Base-by-base conservation (phyloP, 1,140 invertebrate genomes). In the Chymomyza costata region DNA sequence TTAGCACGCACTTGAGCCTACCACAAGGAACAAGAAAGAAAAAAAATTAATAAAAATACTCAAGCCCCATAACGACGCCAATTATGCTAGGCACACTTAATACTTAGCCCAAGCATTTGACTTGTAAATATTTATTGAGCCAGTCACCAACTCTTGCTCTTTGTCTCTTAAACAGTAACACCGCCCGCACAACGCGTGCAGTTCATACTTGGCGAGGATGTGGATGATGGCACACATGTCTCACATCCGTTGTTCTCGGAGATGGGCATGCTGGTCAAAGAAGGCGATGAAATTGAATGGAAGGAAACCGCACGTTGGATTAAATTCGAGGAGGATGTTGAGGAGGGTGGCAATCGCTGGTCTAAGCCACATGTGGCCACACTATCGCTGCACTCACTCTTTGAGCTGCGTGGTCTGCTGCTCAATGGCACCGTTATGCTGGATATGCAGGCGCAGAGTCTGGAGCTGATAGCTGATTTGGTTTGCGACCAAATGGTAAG, bases 221-320 rank as follows among this genome's bases (percentile, higher is more conserved):
- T 93, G 38, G 94, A 95, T 73, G 94, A 97, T 86, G 93, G 91
- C 21, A 92, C 90, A 18, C 91, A 93, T 71, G 92, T 93, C 87
- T 91, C 92, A 14, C 94, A 95, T 87, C 94, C 94, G 1, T 87
- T 96, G 8, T 99, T 99, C 88, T 97, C 95, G 46, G 96, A 99
- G 88, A 96, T 98, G 95, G 95, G 95, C 71, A 96, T 97, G 82
- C 89, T 98, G 53, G 91, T 94, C 44, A 90, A 90, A 64, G 93
- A 94, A 31, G 94, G 95, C 48, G 94, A 94, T 47, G 94, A 96
- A 65, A 91, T 95, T 85, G 93, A 97, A 88, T 98, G 96, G 96
- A 97, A 96, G 85, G 96, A 98, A 88, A 97, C 96, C n/a, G 96
- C 96, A 13, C 91, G 95, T 71, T 97, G 95, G 95, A 95, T 97